phyloP scores from a whole-genome alignment of 2,888 invertebrate genomes.

The Nesidiocoris tenuis region DNA sequence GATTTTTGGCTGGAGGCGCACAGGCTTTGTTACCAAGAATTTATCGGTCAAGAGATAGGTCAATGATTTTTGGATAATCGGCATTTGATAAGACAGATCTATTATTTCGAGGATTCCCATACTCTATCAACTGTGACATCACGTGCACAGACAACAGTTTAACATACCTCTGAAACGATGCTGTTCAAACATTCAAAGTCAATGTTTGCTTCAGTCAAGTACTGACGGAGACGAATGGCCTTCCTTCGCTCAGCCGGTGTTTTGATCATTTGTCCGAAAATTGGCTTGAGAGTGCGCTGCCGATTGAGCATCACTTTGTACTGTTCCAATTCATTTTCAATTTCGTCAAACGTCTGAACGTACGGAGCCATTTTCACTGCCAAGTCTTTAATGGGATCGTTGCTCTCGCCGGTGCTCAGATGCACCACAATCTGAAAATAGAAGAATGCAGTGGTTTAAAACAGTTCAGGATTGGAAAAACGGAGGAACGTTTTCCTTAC shows the following conservation, averaged over 20 bases:
- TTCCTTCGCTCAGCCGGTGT: conserved; percentile 2
- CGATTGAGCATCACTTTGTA: conserved; percentile 15
- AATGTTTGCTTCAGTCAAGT: conserved; percentile 23
- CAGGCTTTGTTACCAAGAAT: too few species aligned
- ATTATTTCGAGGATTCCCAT: too few species aligned
- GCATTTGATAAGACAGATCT: too few species aligned
- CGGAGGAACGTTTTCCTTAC: too few species aligned
- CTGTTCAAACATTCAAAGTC: conserved; percentile 21
- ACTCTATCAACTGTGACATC: too few species aligned
- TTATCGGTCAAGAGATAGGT: too few species aligned
- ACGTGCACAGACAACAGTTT: background rate
- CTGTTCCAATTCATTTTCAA: conserved; percentile 12
- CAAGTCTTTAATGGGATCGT: conserved; percentile 23
- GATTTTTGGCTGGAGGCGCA: too few species aligned
- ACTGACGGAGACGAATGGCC: conserved; percentile 26
- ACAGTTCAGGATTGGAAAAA: background rate
- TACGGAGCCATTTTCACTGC: conserved; percentile 4
- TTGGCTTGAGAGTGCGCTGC: conserved; percentile 26
- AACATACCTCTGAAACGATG: conserved; percentile 19
- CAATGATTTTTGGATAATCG: too few species aligned
- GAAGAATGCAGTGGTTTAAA: too few species aligned
- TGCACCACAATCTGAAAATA: conserved; percentile 32
- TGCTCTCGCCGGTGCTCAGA: conserved; percentile 31
- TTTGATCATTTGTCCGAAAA: conserved; percentile 29
- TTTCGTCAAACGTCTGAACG: conserved; percentile 19